Base-by-base conservation (phyloP, 2,113 vertebrate species). In the Hylia prasina region DNA sequence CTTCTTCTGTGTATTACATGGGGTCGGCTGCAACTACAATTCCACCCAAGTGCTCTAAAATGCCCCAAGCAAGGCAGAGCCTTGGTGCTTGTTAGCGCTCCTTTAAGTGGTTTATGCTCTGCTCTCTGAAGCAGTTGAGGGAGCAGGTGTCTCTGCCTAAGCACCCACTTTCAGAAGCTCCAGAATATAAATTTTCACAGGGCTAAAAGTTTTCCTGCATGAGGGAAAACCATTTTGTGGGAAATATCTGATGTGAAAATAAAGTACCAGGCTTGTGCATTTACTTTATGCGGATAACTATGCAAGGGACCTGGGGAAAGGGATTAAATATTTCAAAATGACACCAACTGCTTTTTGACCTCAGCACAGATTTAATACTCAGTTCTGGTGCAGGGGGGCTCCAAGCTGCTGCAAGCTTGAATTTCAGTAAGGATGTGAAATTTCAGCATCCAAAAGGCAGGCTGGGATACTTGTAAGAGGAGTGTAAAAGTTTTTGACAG, bases 41-140 rank as follows among this genome's bases (percentile, higher is more conserved):
- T 51, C 51, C 44, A 27, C 27, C 3, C 13, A n/a, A 65, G 39
- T 4, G 30, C 30, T 54, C 23, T 68, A 3, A 35, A 66, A 22
- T n/a, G 35, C 48, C 44, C 75, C 33, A 39, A 82, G 37, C 14
- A 16, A 30, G 33, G 51, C 66, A 63, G 65, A 57, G 40, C 37
- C 47, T 44, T 65, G 27, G 33, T 35, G 69, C 63, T 89, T 0
- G 3, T 3, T 33, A n/a, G 16, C 0, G 0, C 19, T 75, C 22
- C 18, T 54, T 11, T 4, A 13, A 8, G 15, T 30, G 33, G 13
- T 42, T 35, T 9, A 5, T 14, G 4, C 6, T 60, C 22, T 85
- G 33, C 40, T 56, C 47, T 47, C 66, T 69, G 44, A 54, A 56
- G 51, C 44, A 60, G 44, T 27, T 39, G 58, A 80, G 53, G 31